Conservation (phyloP, 2,888 invertebrate species). For the Ctenicera cuprea region DNA sequence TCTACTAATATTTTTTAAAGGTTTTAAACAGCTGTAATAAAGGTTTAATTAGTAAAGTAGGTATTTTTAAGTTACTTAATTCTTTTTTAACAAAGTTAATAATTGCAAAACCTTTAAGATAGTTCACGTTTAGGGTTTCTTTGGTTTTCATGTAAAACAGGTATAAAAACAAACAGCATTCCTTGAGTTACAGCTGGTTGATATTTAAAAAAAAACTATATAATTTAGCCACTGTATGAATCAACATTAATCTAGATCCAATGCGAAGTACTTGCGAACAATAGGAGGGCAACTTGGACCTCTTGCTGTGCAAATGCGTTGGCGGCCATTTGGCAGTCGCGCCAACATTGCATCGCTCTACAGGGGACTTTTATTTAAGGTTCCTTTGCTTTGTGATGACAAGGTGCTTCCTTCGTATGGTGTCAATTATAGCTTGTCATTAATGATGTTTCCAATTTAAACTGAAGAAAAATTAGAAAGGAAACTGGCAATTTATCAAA, state of each 20-base stretch:
- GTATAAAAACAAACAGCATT: too few relatives aligned
- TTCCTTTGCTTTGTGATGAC: slow-evolving; percentile 47
- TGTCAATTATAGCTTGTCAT: slow-evolving; percentile 49
- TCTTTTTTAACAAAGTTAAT: too few relatives aligned
- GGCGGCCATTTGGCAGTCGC: slow-evolving; percentile 59
- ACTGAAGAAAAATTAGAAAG: slow-evolving; percentile 18
- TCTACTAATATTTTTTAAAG: too few relatives aligned
- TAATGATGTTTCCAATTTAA: slow-evolving; percentile 46
- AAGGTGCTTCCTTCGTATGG: slow-evolving; percentile 46
- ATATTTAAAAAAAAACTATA: slow-evolving; percentile 7
- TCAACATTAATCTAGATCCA: slow-evolving; percentile 59
- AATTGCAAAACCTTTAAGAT: too few relatives aligned
- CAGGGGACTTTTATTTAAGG: slow-evolving; percentile 54
- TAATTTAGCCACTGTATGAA: slow-evolving; percentile 40
- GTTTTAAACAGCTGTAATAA: too few relatives aligned
- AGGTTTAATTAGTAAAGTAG: too few relatives aligned
- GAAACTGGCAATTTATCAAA: slow-evolving; percentile 37
- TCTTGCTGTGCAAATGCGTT: slow-evolving; percentile 57
- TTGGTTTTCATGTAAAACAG: too few relatives aligned
- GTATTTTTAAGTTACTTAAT: too few relatives aligned
- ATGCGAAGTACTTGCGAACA: slow-evolving; percentile 56
- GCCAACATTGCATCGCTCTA: slow-evolving; percentile 50
- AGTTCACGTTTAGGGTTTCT: too few relatives aligned
- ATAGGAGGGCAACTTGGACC: slow-evolving; percentile 54
- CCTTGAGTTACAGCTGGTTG: not conserved